A percentile compares a stretch with the other conserved stretches of the same genome.
These are phyloP conservation scores for Isoperla grammatica DNA, from an alignment of 2,888 invertebrate species.

Conservation along the genomic window DNA sequence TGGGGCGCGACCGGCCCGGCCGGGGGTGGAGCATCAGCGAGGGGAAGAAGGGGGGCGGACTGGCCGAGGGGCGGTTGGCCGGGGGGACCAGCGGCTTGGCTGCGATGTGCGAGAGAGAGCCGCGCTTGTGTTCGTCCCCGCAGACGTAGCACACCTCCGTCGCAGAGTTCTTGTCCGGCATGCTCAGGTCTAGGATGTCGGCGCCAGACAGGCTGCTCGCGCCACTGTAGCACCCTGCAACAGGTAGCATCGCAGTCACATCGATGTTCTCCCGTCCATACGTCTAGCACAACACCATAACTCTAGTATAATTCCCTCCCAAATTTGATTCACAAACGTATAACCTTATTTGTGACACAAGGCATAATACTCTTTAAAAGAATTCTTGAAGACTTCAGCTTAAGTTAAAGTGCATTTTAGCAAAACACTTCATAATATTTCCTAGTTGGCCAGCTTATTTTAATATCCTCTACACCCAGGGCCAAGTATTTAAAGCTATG, in stretches of 20 bases:
- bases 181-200: slow-evolving; percentile 80
- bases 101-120: slow-evolving; percentile 66
- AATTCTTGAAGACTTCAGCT: too few species aligned
- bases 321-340: too few species aligned
- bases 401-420: too few species aligned
- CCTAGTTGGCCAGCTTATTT: too few species aligned
- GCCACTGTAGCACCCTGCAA: slow-evolving; percentile 25
- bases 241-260: not conserved
- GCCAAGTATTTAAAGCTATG: too few species aligned
- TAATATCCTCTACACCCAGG: too few species aligned
- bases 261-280: not conserved
- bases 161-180: slow-evolving; percentile 88
- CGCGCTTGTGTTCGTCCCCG: slow-evolving; percentile 80
- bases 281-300: not conserved
- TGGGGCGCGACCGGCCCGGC: slow-evolving; percentile 78
- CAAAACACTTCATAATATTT: too few species aligned
- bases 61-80: slow-evolving; percentile 37
- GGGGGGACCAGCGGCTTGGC: slow-evolving; percentile 50
- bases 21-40: slow-evolving; percentile 66
- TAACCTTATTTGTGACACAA: too few species aligned
- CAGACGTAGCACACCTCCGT: slow-evolving; percentile 89
- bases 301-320: too few species aligned
- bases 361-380: too few species aligned
- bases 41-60: slow-evolving; percentile 40
- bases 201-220: slow-evolving; percentile 53